A percentile compares a stretch with the other conserved stretches of the same genome.
Evolutionary conservation across 2,797 vertebrate species (phyloP).

Genomic region (Smutsia temminckii): DNA sequence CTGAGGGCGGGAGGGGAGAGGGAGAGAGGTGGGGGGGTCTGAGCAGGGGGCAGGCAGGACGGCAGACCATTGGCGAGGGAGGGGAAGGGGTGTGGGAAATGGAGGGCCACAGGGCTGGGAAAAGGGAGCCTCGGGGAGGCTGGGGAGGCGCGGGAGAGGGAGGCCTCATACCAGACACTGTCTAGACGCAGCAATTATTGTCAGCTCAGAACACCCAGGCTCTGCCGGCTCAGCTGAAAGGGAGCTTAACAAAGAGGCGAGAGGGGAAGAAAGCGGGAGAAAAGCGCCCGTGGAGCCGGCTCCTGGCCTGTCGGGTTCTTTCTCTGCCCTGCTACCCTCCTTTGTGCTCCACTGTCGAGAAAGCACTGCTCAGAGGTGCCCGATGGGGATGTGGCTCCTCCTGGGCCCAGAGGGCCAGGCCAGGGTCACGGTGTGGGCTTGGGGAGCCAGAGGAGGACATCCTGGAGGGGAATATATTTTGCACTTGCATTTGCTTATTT

Average conservation of each 20-base stretch:
- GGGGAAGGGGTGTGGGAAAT: slow-evolving; percentile 65
- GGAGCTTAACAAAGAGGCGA: slow-evolving; percentile 89
- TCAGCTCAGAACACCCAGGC: slow-evolving; percentile 93
- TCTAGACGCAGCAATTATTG: slow-evolving; percentile 98
- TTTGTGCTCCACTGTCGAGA: slow-evolving; percentile 1
- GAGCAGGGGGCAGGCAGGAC: neutral
- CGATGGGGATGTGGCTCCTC: neutral
- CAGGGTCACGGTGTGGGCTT: neutral
- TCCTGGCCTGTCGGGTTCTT: slow-evolving; percentile 49
- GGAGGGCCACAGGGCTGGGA: slow-evolving; percentile 85
- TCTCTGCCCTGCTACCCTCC: slow-evolving; percentile 35
- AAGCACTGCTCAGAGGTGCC: neutral
- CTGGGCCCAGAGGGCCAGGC: neutral
- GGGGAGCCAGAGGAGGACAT: neutral
- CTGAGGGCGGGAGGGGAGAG: slow-evolving; percentile 71
- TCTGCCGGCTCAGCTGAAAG: slow-evolving; percentile 92
- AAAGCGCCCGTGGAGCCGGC: slow-evolving; percentile 69
- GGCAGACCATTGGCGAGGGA: neutral
- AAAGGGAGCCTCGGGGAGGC: slow-evolving; percentile 84
- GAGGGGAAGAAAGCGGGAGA: slow-evolving; percentile 73
- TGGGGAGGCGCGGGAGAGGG: slow-evolving; percentile 68
- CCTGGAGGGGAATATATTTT: neutral
- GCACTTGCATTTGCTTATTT: neutral
- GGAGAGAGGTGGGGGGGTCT: slow-evolving; percentile 55
- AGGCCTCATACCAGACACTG: slow-evolving; percentile 92